phyloP scores from a whole-genome alignment of 2,797 vertebrate species.

The Tarsius wallacei region DNA sequence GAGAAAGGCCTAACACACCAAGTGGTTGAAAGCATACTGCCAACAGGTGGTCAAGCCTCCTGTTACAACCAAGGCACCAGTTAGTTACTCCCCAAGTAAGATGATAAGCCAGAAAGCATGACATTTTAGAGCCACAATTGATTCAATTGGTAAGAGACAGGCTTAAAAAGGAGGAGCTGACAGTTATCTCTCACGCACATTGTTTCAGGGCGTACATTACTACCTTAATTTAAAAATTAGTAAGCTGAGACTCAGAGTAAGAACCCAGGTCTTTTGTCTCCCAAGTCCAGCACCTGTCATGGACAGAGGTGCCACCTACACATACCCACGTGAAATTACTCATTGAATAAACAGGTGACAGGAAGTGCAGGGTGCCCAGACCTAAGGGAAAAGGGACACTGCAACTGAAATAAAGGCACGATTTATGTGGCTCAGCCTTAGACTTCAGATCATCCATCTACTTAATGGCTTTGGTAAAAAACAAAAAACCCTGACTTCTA shows the following conservation, averaged over 20 bases:
- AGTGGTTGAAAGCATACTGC: slow-evolving; percentile 15
- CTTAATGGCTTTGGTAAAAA: not conserved
- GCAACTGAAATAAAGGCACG: not conserved
- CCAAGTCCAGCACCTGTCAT: not conserved
- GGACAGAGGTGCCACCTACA: not conserved
- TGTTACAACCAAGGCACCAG: not conserved
- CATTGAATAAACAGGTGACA: not conserved
- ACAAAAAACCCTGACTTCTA: not conserved
- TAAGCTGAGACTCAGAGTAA: slow-evolving; percentile 32
- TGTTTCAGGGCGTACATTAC: slow-evolving; percentile 32
- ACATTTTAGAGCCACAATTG: slow-evolving; percentile 18
- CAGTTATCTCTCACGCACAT: slow-evolving; percentile 48
- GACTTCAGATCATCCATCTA: slow-evolving; percentile 16
- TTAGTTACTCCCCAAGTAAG: slow-evolving; percentile 44
- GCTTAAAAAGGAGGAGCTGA: slow-evolving; percentile 44
- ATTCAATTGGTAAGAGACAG: slow-evolving; percentile 28
- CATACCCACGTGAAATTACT: not conserved
- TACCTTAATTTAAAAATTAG: slow-evolving; percentile 47
- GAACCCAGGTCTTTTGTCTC: not conserved
- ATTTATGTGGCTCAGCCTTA: not conserved
- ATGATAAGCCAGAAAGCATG: slow-evolving; percentile 28
- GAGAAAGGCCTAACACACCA: not conserved
- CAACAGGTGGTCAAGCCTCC: not conserved
- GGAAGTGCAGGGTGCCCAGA: not conserved
- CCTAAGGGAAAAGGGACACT: slow-evolving; percentile 9